Evolutionary conservation across 2,797 vertebrate genomes (phyloP), one percentile per base, ranked within the genome.

Genomic region (Bryconaethiops microstoma): DNA sequence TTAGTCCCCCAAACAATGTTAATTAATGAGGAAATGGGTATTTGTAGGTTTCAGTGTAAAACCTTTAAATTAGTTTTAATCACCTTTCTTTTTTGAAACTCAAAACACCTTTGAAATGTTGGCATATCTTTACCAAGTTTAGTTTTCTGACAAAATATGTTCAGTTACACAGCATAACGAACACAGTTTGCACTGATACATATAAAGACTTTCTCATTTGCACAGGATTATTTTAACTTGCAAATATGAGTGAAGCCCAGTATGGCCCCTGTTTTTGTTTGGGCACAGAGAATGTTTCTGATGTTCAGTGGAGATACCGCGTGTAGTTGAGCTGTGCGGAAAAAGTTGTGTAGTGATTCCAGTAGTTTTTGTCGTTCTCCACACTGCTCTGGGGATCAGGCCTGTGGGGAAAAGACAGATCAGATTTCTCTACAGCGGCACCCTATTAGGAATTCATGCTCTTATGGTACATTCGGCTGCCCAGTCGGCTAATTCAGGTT

Each of bases 401-500:
- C 74, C 74, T 64, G 71, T n/a, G 54, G 68, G 13, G 81, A 76
- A 64, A 40, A 48, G 35, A n/a, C 65, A 29, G 40, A 74, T 69
- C 77, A 80, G 78, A 62, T 74, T 29, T 62, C 52, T 78, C n/a
- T 48, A 75, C 65, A 81, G 63, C 62, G 25, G 81, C 86, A n/a
- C 83, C 64, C 80, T 86, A 50, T 62, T 84, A 60, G 69, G 54
- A 42, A 55, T 80, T 25, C 68, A 64, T 74, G 64, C 87, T 68
- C 60, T 86, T 87, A 72, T 63, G 78, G 83, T 76, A 76, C 19
- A 13, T 82, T 79, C 9, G 78, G 62, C 40, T 40, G 54, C 72
- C 73, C 74, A 89, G 87, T 89, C 77, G 80, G 87, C 85, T 91
- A 84, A 86, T 86, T 91, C 77, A 78, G 83, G 85, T 87, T 54